These are phyloP conservation scores for Cylas formicarius DNA, from an alignment of 1,140 invertebrate species.

Conservation along the genomic window DNA sequence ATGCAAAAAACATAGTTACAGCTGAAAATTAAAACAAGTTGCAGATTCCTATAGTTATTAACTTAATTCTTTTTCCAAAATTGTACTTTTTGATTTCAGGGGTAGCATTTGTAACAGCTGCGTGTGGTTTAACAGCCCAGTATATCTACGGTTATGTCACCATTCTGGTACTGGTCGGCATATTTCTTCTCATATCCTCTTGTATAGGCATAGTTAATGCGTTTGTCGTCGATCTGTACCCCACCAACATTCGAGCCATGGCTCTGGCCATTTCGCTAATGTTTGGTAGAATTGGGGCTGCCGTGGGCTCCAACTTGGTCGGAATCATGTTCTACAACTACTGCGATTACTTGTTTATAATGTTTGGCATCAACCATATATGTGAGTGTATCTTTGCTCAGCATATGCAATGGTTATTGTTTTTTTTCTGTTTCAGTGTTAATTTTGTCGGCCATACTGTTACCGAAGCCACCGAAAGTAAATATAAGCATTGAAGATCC, in stretches of 20 bases:
- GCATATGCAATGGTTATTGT: not conserved
- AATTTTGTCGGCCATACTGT: slow-evolving; percentile 11
- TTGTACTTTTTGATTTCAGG: too few relatives aligned
- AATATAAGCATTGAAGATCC: not conserved
- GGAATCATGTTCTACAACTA: slow-evolving; percentile 45
- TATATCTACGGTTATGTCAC: slow-evolving; percentile 22
- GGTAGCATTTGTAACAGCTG: slow-evolving; percentile 11
- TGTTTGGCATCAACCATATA: slow-evolving; percentile 42
- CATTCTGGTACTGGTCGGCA: slow-evolving; percentile 29
- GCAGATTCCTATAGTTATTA: too few relatives aligned
- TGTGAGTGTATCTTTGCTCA: slow-evolving; percentile 34
- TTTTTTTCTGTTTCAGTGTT: slow-evolving; percentile 18
- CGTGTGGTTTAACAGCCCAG: slow-evolving; percentile 27
- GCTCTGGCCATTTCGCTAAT: slow-evolving; percentile 50
- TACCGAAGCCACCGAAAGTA: too few relatives aligned
- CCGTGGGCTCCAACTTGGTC: slow-evolving; percentile 44
- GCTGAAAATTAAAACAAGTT: too few relatives aligned
- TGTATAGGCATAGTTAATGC: slow-evolving; percentile 38
- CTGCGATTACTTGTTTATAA: slow-evolving; percentile 44
- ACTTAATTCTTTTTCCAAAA: too few relatives aligned
- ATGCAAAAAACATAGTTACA: too few relatives aligned
- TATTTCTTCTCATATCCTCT: slow-evolving; percentile 32
- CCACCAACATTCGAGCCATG: slow-evolving; percentile 46
- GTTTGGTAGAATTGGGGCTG: slow-evolving; percentile 47
- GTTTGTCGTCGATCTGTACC: slow-evolving; percentile 38